A percentile compares a stretch with the other conserved stretches of the same genome.
phyloP scores from a whole-genome alignment of 2,888 invertebrate genomes.

The Drosophila colorata region DNA sequence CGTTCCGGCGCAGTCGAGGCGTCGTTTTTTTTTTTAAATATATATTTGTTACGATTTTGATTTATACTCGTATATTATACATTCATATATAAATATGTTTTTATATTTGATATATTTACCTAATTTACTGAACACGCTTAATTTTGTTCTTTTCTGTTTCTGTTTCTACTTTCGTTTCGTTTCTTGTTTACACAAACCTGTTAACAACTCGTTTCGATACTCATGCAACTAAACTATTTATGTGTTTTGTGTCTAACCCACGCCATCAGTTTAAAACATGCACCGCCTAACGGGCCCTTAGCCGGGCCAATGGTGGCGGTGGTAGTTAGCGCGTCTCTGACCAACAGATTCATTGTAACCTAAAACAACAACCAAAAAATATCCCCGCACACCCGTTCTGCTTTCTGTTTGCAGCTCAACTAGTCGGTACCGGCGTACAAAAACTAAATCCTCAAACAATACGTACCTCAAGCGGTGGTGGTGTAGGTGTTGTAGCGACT shows the following conservation, averaged over 20 bases:
- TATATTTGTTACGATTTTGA: constrained; percentile 12
- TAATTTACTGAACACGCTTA: constrained; percentile 74
- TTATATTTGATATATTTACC: constrained; percentile 44
- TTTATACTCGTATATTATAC: constrained; percentile 22
- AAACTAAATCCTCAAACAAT: constrained; percentile 85
- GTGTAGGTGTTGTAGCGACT: constrained; percentile 67
- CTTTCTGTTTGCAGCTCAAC: constrained; percentile 85
- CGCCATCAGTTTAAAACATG: constrained; percentile 52
- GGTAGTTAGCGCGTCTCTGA: constrained; percentile 39
- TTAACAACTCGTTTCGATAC: constrained; percentile 68
- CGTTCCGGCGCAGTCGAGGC: background rate
- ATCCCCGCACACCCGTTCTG: constrained; percentile 80
- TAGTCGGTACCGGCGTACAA: constrained; percentile 89
- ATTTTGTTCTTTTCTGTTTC: constrained; percentile 77
- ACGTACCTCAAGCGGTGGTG: constrained; percentile 82
- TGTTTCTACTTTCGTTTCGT: constrained; percentile 66
- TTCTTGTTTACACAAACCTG: constrained; percentile 66
- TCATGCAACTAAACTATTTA: constrained; percentile 64
- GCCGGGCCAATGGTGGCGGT: constrained; percentile 21
- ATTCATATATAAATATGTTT: constrained; percentile 30
- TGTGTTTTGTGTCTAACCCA: constrained; percentile 64
- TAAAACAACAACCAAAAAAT: constrained; percentile 74
- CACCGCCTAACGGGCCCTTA: constrained; percentile 30
- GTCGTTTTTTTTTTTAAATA: constrained; percentile 6
- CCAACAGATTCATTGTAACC: constrained; percentile 74